Percentiles rank a stretch among this genome's conserved stretches.
Evolutionary conservation across 2,888 invertebrate genomes (phyloP).

Genomic region (Trissolcus japonicus): DNA sequence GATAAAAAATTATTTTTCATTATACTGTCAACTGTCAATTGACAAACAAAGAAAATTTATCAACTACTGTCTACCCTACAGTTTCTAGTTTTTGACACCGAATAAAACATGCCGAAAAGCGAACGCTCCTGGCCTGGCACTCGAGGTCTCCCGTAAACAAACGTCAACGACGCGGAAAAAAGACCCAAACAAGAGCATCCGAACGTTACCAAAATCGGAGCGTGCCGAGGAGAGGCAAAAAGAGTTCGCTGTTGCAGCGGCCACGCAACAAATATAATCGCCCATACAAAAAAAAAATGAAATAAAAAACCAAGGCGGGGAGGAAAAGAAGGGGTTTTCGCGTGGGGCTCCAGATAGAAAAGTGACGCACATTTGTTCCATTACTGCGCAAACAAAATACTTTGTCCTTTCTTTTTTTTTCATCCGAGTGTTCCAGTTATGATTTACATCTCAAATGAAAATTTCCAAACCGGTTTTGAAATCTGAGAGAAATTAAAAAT

Average conservation of each 20-base stretch:
- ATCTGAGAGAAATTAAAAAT: background rate
- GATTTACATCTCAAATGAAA: constrained; percentile 1
- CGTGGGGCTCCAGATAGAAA: constrained; percentile 50
- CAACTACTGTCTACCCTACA: no score
- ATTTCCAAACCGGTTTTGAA: background rate
- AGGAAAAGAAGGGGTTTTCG: constrained; percentile 46
- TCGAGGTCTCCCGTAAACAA: constrained; percentile 29
- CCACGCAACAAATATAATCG: constrained; percentile 45
- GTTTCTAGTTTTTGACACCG: background rate
- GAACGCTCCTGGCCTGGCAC: constrained; percentile 25
- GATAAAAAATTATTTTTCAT: no score
- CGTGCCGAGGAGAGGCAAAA: constrained; percentile 37
- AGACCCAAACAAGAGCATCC: constrained; percentile 19
- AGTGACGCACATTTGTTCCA: constrained; percentile 44
- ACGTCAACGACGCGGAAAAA: constrained; percentile 28
- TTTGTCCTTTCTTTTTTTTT: background rate
- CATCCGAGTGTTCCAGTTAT: no score
- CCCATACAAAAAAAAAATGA: background rate
- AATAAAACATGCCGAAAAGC: constrained; percentile 13
- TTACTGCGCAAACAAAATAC: constrained; percentile 36
- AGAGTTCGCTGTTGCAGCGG: constrained; percentile 36
- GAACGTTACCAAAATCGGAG: constrained; percentile 44
- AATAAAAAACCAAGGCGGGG: constrained; percentile 43
- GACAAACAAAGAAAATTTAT: no score
- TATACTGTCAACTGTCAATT: no score